phyloP scores from a whole-genome alignment of 2,888 invertebrate species.

The Zygogramma bicolorata region DNA sequence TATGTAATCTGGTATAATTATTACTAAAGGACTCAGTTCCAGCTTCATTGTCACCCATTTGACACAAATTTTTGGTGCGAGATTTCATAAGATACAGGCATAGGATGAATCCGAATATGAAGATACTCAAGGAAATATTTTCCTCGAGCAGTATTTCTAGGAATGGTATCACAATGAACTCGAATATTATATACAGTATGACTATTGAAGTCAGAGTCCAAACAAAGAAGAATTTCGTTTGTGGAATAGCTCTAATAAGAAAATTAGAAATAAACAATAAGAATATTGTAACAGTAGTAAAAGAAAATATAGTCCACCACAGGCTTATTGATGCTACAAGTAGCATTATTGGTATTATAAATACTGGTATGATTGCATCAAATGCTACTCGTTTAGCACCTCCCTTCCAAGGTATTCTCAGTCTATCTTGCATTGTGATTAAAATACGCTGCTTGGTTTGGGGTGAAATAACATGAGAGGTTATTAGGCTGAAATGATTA shows the following conservation, averaged over 20 bases:
- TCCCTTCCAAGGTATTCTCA: conserved; percentile 72
- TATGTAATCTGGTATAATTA: conserved; percentile 75
- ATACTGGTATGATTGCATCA: conserved; percentile 68
- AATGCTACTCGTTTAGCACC: conserved; percentile 71
- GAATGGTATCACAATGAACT: conserved; percentile 77
- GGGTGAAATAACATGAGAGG: conserved; percentile 60
- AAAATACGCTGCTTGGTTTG: conserved; percentile 62
- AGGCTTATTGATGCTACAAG: conserved; percentile 68
- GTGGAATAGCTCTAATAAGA: conserved; percentile 56
- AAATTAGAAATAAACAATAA: conserved; percentile 56
- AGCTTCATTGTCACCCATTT: conserved; percentile 61
- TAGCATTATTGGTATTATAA: conserved; percentile 68
- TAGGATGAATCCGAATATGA: conserved; percentile 66
- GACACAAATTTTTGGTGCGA: conserved; percentile 50
- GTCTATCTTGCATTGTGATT: conserved; percentile 69
- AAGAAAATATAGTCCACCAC: conserved; percentile 62
- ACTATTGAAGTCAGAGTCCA: conserved; percentile 80
- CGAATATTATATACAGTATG: conserved; percentile 77
- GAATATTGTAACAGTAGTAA: conserved; percentile 58
- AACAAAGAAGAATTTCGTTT: conserved; percentile 79
- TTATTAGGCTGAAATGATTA: conserved; percentile 63
- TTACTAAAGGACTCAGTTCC: conserved; percentile 69
- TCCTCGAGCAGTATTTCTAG: conserved; percentile 79
- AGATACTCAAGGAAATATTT: conserved; percentile 71
- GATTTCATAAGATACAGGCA: conserved; percentile 65